phyloP scores from a whole-genome alignment of 2,797 vertebrate species.

The Kryptolebias ocellatus region DNA sequence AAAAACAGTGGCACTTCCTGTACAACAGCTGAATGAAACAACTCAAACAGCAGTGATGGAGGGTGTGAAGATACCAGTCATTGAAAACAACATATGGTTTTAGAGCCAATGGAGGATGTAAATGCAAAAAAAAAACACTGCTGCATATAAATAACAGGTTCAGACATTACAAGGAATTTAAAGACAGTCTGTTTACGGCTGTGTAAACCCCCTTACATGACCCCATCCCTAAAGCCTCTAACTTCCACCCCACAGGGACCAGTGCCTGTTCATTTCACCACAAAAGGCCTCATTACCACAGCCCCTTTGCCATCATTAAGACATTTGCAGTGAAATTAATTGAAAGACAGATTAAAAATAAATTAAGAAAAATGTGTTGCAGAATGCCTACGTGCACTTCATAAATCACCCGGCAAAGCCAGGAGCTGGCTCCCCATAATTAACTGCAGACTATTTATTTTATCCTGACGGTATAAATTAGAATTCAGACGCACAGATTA shows the following conservation, averaged over 20 bases:
- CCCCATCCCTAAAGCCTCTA: conserved; percentile 46
- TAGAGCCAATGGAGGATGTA: conserved; percentile 37
- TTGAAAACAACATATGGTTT: conserved; percentile 48
- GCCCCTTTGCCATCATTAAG: conserved; percentile 94
- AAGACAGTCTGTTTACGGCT: conserved; percentile 2
- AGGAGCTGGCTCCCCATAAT: conserved; percentile 92
- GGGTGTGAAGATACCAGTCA: conserved; percentile 64
- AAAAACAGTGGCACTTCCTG: conserved; percentile 48
- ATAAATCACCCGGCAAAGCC: conserved; percentile 96
- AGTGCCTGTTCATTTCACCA: conserved; percentile 65
- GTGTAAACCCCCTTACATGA: conserved; percentile 39
- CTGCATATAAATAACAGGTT: conserved; percentile 34
- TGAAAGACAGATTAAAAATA: conserved; percentile 99
- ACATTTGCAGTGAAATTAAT: conserved; percentile 97
- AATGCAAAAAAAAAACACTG: conserved; percentile 31
- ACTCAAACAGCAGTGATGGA: conserved; percentile 44
- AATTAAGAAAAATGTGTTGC: conserved; percentile 99
- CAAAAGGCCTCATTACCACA: conserved; percentile 87
- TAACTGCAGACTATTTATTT: conserved; percentile 99
- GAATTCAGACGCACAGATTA: conserved; percentile 98
- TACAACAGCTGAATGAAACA: conserved; percentile 49
- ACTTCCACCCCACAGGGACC: conserved; percentile 43
- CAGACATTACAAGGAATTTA: conserved; percentile 15
- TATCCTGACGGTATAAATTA: conserved; percentile 98
- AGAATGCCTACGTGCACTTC: conserved; percentile 90